phyloP scores from a whole-genome alignment of 2,113 vertebrate species.

The Sardina pilchardus region DNA sequence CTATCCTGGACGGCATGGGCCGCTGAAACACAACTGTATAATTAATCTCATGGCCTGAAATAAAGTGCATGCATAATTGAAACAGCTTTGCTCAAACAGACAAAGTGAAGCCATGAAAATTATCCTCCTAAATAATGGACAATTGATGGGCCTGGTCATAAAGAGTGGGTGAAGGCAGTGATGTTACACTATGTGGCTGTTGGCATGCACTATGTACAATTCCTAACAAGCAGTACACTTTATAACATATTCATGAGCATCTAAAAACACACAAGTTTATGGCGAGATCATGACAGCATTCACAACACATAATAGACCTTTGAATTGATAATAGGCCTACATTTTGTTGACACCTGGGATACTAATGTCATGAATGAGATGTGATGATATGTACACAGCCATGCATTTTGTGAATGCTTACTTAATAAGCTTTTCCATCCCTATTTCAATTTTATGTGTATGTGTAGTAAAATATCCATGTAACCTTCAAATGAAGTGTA shows the following conservation, averaged over 20 bases:
- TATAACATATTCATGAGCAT: neutral
- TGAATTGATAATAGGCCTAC: no score
- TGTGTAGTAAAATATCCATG: no score
- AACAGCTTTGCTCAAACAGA: conserved; percentile 45
- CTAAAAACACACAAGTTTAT: neutral
- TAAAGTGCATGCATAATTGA: conserved; percentile 49
- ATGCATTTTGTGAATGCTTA: no score
- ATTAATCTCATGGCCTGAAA: conserved; percentile 47
- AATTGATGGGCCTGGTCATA: neutral
- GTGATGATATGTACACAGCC: no score
- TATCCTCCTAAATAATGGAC: conserved; percentile 44
- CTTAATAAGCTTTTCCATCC: no score
- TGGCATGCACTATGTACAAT: neutral
- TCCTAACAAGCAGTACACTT: no score
- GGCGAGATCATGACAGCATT: neutral
- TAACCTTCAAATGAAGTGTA: no score
- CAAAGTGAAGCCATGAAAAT: conserved; percentile 40
- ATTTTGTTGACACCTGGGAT: no score
- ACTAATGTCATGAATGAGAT: no score
- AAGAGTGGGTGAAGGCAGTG: neutral
- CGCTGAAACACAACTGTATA: conserved; percentile 36
- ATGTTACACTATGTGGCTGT: neutral
- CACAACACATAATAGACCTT: neutral
- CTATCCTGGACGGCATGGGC: neutral
- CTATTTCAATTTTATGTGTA: no score